Percentiles rank a stretch among this genome's conserved stretches.
These are phyloP conservation scores for Lottia gigantea DNA, from an alignment of 2,888 invertebrate genomes.

Conservation along the genomic window DNA sequence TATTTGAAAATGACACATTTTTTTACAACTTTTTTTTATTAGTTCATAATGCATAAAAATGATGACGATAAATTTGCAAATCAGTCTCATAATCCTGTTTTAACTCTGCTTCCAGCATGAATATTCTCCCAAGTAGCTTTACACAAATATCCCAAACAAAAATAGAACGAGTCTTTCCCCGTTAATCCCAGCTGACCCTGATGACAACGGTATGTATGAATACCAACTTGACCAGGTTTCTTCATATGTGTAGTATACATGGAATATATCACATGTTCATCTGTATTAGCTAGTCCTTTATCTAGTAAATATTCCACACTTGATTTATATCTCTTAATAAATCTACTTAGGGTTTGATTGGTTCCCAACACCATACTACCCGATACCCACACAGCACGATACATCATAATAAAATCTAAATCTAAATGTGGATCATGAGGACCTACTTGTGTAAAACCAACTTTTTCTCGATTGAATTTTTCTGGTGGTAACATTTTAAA, in stretches of 20 bases:
- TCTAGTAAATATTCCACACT: slow-evolving; percentile 31
- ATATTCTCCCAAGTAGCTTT: slow-evolving; percentile 33
- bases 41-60: too few relatives aligned
- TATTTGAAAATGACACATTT: too few relatives aligned
- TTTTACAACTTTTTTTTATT: too few relatives aligned
- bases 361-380: slow-evolving; percentile 32
- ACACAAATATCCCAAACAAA: slow-evolving; percentile 38
- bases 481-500: slow-evolving; percentile 35
- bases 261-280: slow-evolving; percentile 34
- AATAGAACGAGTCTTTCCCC: slow-evolving; percentile 31
- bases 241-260: slow-evolving; percentile 34
- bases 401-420: slow-evolving; percentile 25
- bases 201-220: slow-evolving; percentile 34
- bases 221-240: slow-evolving; percentile 27
- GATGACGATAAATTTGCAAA: too few relatives aligned
- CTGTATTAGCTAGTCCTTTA: slow-evolving; percentile 27
- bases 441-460: slow-evolving; percentile 34
- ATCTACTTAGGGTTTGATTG: slow-evolving; percentile 28
- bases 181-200: slow-evolving; percentile 36
- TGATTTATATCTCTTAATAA: slow-evolving; percentile 28
- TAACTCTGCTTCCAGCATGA: slow-evolving; percentile 9
- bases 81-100: not conserved
- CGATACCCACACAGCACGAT: slow-evolving; percentile 36
- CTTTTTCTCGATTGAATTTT: slow-evolving; percentile 34
- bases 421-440: slow-evolving; percentile 30